Evolutionary conservation across 53 echinoderm and acorn worm genomes (phyloP).

Genomic region (Astropecten irregularis): DNA sequence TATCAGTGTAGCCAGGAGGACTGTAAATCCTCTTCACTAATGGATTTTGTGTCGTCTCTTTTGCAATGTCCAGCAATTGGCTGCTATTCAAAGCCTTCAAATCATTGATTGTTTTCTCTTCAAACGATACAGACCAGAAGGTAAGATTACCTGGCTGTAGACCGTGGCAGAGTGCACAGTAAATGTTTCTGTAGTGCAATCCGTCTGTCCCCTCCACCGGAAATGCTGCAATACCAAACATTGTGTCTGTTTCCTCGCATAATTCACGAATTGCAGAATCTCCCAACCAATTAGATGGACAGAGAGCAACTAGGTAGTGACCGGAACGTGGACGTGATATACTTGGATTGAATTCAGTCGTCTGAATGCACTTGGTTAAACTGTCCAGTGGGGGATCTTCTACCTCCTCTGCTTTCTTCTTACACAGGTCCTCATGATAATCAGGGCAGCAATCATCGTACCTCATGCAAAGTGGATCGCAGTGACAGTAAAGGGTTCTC

Average conservation of each 20-base stretch:
- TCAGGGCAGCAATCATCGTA: no score
- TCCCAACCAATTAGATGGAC: neutral
- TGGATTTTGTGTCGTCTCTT: neutral
- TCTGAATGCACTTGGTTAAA: slow-evolving; percentile 8
- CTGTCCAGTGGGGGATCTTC: no score
- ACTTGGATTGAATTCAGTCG: neutral
- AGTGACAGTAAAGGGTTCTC: no score
- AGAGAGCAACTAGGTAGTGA: neutral
- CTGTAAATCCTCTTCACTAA: neutral
- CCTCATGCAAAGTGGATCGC: no score
- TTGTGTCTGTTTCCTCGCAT: neutral
- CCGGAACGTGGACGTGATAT: neutral
- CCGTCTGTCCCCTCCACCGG: neutral
- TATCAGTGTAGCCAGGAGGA: neutral
- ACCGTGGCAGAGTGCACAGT: slow-evolving; percentile 23
- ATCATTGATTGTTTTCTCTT: neutral
- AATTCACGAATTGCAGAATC: neutral
- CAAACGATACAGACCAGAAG: neutral
- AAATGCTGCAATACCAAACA: neutral
- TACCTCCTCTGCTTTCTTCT: no score
- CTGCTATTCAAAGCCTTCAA: neutral
- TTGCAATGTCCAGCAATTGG: neutral
- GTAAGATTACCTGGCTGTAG: neutral
- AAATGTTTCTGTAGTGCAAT: slow-evolving; percentile 6
- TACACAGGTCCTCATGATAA: no score